Percentiles rank a stretch among this genome's conserved stretches.
Conservation (phyloP, 1,140 invertebrate species). For the Aphidius ervi region DNA sequence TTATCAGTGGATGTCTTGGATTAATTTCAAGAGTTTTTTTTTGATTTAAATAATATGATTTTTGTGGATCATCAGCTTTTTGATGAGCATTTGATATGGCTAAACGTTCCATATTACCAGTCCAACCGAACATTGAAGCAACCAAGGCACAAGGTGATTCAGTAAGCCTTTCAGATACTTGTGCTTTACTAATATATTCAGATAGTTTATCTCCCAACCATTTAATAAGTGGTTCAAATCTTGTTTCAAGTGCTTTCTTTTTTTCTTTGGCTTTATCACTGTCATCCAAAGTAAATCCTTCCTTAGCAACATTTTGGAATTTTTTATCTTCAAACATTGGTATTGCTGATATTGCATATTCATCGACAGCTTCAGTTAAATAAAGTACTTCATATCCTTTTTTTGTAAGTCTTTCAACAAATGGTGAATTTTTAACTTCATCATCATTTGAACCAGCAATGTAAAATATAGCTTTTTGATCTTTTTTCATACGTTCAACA, state of each 20-base stretch:
- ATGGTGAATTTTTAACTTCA: constrained; percentile 92
- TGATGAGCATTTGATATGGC: constrained; percentile 96
- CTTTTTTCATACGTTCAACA: constrained; percentile 92
- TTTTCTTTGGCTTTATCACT: constrained; percentile 78
- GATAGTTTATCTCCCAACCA: constrained; percentile 90
- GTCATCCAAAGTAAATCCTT: constrained; percentile 87
- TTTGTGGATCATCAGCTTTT: constrained; percentile 88
- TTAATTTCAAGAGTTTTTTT: constrained; percentile 99
- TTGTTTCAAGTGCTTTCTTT: constrained; percentile 73
- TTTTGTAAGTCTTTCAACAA: constrained; percentile 89
- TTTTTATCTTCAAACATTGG: constrained; percentile 99
- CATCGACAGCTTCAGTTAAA: constrained; percentile 95
- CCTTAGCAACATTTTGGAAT: constrained; percentile 99
- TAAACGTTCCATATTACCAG: constrained; percentile 98
- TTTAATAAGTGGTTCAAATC: constrained; percentile 86
- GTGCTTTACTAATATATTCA: constrained; percentile 78
- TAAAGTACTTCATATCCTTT: constrained; percentile 97
- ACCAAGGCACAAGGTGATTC: constrained; percentile 94
- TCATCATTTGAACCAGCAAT: constrained; percentile 84
- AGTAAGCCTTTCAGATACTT: constrained; percentile 85
- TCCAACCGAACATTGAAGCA: constrained; percentile 96
- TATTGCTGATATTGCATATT: constrained; percentile 93
- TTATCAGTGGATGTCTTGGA: constrained; percentile 92
- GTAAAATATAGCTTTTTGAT: constrained; percentile 95
- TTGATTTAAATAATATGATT: constrained; percentile 88